These are phyloP conservation scores for Cylindroiulus punctatus DNA, from an alignment of 2,888 invertebrate genomes.

Conservation along the genomic window DNA sequence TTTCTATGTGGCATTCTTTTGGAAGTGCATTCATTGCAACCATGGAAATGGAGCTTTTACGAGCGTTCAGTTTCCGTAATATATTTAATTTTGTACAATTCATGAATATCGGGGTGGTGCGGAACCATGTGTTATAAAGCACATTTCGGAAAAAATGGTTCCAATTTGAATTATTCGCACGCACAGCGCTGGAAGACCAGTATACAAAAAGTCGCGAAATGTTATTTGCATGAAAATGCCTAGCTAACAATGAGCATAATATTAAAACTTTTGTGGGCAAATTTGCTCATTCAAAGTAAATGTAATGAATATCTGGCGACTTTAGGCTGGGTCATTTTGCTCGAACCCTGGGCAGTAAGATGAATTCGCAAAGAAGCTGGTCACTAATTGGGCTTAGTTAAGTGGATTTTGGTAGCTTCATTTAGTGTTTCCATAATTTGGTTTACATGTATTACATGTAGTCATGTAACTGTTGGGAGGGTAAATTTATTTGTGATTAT, in stretches of 20 bases:
- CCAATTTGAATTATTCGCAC: too few relatives aligned
- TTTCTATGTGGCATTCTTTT: background rate
- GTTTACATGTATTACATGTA: too few relatives aligned
- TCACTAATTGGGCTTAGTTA: background rate
- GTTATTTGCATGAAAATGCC: too few relatives aligned
- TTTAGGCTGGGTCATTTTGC: background rate
- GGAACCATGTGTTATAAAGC: background rate
- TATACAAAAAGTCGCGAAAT: too few relatives aligned
- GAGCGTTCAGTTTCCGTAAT: constrained; percentile 16
- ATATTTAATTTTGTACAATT: constrained; percentile 12
- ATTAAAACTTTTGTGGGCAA: too few relatives aligned
- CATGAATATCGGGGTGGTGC: background rate
- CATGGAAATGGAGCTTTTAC: constrained; percentile 8
- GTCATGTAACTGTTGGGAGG: too few relatives aligned
- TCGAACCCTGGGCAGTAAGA: background rate
- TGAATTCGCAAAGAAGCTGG: background rate
- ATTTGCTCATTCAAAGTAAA: too few relatives aligned
- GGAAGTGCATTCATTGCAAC: background rate
- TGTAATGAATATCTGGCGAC: too few relatives aligned
- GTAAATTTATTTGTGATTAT: too few relatives aligned
- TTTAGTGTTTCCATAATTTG: too few relatives aligned
- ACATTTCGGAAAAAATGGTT: background rate
- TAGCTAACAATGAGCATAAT: too few relatives aligned
- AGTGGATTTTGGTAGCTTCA: background rate
- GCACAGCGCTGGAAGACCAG: too few relatives aligned